Evolutionary conservation across 2,113 vertebrate genomes (phyloP).

Genomic region (Bubo blakistoni): DNA sequence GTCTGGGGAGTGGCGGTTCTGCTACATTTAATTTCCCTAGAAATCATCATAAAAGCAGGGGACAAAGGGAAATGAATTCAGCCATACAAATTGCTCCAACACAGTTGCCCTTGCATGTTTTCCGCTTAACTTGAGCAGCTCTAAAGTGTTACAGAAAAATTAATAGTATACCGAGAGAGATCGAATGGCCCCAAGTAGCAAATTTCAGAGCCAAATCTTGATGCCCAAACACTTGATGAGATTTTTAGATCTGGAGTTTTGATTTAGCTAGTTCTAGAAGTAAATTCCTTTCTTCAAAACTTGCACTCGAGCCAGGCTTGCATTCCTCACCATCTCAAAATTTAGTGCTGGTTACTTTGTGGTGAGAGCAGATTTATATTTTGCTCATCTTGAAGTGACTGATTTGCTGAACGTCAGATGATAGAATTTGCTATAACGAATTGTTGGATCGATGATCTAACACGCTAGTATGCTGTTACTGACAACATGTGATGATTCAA

Average conservation of each 20-base stretch:
- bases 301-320: neutral
- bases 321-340: neutral
- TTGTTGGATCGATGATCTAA: neutral
- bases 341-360: neutral
- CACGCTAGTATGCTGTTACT: neutral
- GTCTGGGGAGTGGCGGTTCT: neutral
- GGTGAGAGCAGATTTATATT: slow-evolving; percentile 21
- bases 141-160: neutral
- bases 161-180: neutral
- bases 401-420: slow-evolving; percentile 21
- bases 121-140: neutral
- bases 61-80: neutral
- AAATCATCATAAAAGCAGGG: neutral
- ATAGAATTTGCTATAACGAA: slow-evolving; percentile 13
- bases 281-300: neutral
- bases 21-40: neutral
- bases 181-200: neutral
- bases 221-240: neutral
- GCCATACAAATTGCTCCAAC: neutral
- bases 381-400: neutral
- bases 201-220: neutral
- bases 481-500: slow-evolving; percentile 37
- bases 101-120: neutral
- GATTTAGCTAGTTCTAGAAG: neutral
- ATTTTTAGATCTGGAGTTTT: neutral